Percentiles rank a stretch among this genome's conserved stretches.
Conservation (phyloP, 2,888 invertebrate species). For the Andrena marginata region DNA sequence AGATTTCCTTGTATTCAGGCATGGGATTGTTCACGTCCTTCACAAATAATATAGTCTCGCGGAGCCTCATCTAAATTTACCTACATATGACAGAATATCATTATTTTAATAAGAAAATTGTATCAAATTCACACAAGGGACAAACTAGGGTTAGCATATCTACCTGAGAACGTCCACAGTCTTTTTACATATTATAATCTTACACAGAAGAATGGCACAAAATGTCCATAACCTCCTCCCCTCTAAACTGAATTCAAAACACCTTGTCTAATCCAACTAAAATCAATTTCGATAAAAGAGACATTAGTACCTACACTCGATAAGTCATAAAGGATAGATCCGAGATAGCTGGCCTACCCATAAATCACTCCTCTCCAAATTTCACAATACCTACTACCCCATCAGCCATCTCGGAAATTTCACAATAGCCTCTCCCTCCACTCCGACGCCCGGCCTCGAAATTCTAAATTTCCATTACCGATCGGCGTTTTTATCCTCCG, state of each 20-base stretch:
- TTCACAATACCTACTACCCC: constrained; percentile 22
- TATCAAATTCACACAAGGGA: too few species aligned
- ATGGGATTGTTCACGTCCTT: too few species aligned
- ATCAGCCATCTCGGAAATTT: constrained; percentile 21
- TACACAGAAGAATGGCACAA: neutral
- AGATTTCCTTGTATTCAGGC: too few species aligned
- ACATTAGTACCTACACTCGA: neutral
- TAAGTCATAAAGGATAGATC: neutral
- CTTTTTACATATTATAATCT: neutral
- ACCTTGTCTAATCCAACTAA: too few species aligned
- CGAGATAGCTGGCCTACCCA: neutral
- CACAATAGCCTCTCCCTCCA: constrained; percentile 26
- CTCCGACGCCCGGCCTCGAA: constrained; percentile 10
- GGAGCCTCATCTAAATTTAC: too few species aligned
- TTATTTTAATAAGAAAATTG: too few species aligned
- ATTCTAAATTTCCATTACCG: constrained; percentile 47
- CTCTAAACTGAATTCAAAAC: too few species aligned
- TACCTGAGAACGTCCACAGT: neutral
- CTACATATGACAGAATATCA: too few species aligned
- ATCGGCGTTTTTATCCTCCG: constrained; percentile 8
- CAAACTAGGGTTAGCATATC: too few species aligned
- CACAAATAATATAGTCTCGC: too few species aligned
- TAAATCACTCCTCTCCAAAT: constrained; percentile 9
- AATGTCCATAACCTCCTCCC: neutral
- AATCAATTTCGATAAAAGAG: neutral